These are phyloP conservation scores for Xestoiulus laeticollis DNA, from an alignment of 2,888 invertebrate species.

Conservation along the genomic window DNA sequence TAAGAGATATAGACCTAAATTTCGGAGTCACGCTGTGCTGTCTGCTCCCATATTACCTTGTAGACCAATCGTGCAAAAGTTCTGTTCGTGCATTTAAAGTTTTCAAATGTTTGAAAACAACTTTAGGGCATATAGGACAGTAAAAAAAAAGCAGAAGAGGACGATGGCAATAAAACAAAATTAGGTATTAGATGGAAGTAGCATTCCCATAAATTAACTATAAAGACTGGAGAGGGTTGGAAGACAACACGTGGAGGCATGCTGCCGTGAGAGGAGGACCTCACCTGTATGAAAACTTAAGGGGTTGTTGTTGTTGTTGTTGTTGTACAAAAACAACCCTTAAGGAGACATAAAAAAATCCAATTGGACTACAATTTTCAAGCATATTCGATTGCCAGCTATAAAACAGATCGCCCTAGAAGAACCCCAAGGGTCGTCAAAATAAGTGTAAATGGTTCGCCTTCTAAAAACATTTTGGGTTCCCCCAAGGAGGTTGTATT, in stretches of 20 bases:
- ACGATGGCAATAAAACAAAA: slow-evolving; percentile 28
- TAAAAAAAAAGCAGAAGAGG: neutral
- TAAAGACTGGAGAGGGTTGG: slow-evolving; percentile 17
- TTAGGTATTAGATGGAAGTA: slow-evolving; percentile 33
- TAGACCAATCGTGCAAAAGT: neutral
- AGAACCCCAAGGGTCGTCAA: neutral
- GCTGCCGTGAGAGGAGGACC: slow-evolving; percentile 7
- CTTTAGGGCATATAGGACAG: neutral
- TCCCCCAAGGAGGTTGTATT: neutral
- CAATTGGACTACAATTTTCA: neutral
- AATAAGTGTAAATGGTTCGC: neutral
- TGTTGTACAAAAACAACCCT: neutral
- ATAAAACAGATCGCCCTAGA: neutral
- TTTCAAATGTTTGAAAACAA: neutral
- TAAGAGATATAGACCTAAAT: neutral
- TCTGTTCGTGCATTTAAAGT: neutral
- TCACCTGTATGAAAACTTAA: neutral
- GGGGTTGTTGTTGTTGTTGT: neutral
- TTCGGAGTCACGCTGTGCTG: neutral
- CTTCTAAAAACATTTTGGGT: neutral
- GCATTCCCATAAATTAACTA: slow-evolving; percentile 32
- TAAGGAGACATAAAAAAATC: neutral
- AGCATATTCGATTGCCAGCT: neutral
- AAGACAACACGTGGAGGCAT: slow-evolving; percentile 12
- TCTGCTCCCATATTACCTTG: neutral